Conservation (phyloP, 2,888 invertebrate genomes). For the Ophion ventricosus region DNA sequence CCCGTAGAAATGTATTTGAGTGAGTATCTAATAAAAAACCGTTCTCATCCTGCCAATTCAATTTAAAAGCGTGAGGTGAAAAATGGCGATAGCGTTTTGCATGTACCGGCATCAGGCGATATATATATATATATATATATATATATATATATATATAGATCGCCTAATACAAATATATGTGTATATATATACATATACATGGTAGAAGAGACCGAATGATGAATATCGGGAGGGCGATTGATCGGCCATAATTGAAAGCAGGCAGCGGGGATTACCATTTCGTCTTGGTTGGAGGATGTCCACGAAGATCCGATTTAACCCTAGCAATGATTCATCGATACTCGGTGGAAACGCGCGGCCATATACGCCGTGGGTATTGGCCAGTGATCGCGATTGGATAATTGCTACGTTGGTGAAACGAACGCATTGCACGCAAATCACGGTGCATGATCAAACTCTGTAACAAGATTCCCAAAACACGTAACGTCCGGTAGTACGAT, state of each 20-base stretch:
- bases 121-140: neutral
- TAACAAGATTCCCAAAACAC: constrained; percentile 30
- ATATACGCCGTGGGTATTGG: neutral
- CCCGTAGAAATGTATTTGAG: too few relatives aligned
- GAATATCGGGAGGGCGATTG: constrained; percentile 71
- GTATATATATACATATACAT: neutral
- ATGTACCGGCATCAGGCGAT: too few relatives aligned
- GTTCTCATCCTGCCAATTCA: too few relatives aligned
- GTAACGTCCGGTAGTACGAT: constrained; percentile 3
- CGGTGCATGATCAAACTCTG: constrained; percentile 32
- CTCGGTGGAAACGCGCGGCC: neutral
- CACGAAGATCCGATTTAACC: constrained; percentile 45
- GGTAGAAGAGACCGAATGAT: constrained; percentile 64
- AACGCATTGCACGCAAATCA: constrained; percentile 15
- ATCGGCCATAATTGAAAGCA: constrained; percentile 75
- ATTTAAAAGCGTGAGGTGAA: too few relatives aligned
- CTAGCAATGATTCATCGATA: constrained; percentile 35
- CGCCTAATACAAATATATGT: too few relatives aligned
- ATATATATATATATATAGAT: neutral
- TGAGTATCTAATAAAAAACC: too few relatives aligned
- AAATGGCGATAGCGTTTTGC: too few relatives aligned
- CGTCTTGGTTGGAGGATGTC: constrained; percentile 55
- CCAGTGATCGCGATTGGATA: constrained; percentile 60
- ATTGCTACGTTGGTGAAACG: constrained; percentile 54
- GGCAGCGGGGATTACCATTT: constrained; percentile 60